phyloP scores from a whole-genome alignment of 2,888 invertebrate species.

The Lasioglossum pauxillum region DNA sequence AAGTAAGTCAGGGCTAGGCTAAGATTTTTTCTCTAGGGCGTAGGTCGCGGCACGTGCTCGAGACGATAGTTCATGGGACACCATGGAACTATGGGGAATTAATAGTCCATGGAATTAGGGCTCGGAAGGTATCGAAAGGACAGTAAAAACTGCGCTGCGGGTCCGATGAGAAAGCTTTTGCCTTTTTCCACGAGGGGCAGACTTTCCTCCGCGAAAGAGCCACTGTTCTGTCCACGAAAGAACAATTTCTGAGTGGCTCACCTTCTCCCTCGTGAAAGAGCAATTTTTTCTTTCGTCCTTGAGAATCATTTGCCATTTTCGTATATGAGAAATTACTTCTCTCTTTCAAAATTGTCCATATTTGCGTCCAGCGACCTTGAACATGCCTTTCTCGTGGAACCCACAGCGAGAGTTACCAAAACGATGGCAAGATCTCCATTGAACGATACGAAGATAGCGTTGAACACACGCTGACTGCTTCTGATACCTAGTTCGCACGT shows the following conservation, averaged over 20 bases:
- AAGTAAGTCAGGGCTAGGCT: conserved; percentile 35
- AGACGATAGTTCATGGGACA: not conserved
- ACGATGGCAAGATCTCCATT: conserved; percentile 28
- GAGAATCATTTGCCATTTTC: not conserved
- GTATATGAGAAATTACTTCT: not conserved
- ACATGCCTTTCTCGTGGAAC: not conserved
- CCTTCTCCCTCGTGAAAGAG: not conserved
- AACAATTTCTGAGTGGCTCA: not conserved
- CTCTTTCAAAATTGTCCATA: not conserved
- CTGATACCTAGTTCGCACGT: conserved; percentile 22
- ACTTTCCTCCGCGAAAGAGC: not conserved
- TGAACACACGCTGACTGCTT: not conserved
- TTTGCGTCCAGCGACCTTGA: not conserved
- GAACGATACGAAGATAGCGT: not conserved
- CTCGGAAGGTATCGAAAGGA: not conserved
- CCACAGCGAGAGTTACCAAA: not conserved
- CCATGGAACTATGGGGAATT: not conserved
- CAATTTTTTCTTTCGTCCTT: not conserved
- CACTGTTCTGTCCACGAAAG: too few relatives aligned
- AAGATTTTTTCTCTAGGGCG: conserved; percentile 40
- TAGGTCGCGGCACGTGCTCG: conserved; percentile 34
- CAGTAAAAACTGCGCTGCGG: not conserved
- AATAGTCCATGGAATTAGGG: not conserved
- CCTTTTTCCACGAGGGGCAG: not conserved
- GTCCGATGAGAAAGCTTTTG: not conserved